Conservation (phyloP, 2,888 invertebrate genomes). For the Campopleginae sp. region DNA sequence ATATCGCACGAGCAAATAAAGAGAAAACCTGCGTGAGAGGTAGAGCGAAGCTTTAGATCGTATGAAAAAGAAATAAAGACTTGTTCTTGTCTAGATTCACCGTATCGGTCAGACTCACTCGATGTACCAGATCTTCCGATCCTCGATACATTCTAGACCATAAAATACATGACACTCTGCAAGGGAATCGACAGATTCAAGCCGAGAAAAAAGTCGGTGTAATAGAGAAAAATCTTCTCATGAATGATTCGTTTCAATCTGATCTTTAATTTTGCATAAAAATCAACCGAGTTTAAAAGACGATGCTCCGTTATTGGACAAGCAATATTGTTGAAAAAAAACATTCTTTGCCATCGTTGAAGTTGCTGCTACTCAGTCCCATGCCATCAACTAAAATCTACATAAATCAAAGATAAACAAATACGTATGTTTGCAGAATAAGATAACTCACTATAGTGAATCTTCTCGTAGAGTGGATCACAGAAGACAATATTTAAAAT, state of each 20-base stretch:
- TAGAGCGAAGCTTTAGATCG: conserved; percentile 4
- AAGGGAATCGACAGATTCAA: conserved; percentile 9
- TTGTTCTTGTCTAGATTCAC: conserved; percentile 57
- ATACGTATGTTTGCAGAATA: neutral
- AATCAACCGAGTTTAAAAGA: neutral
- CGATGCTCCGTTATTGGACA: neutral
- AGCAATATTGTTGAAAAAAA: neutral
- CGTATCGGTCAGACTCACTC: conserved; percentile 54
- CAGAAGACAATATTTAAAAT: neutral
- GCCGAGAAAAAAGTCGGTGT: neutral
- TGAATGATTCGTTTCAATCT: neutral
- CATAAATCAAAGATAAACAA: neutral
- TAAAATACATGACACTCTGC: conserved; percentile 36
- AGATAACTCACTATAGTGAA: neutral
- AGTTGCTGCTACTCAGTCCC: neutral
- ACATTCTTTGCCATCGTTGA: neutral
- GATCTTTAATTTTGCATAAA: neutral
- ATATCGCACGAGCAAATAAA: conserved; percentile 37
- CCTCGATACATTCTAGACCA: conserved; percentile 38
- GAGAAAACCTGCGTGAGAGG: conserved; percentile 57
- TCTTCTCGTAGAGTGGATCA: neutral
- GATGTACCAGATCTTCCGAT: conserved; percentile 46
- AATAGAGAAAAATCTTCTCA: neutral
- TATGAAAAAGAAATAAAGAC: conserved; percentile 39
- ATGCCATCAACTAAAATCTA: neutral